Conservation (phyloP, 2,797 vertebrate species). For the Antrozous pallidus region DNA sequence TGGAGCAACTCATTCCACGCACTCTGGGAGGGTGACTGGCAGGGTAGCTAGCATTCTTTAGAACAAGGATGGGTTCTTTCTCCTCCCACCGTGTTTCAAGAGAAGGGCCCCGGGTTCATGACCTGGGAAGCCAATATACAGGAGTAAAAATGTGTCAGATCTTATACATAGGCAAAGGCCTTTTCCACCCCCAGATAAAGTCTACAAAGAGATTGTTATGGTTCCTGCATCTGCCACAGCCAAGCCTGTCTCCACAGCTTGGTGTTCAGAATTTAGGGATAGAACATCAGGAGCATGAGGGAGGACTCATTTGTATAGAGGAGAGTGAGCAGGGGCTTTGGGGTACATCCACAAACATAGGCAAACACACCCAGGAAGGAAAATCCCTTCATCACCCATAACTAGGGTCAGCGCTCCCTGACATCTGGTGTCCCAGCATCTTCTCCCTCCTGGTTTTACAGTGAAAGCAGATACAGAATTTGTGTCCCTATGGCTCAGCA, state of each 20-base stretch:
- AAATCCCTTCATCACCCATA: conserved; percentile 68
- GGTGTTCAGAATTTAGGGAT: conserved; percentile 73
- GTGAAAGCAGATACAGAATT: neutral
- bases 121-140: neutral
- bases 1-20: neutral
- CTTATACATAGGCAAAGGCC: neutral
- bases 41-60: neutral
- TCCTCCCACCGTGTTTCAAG: neutral
- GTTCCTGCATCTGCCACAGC: conserved; percentile 63
- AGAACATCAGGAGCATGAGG: conserved; percentile 76
- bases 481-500: neutral
- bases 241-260: conserved; percentile 29
- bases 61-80: neutral
- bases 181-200: neutral
- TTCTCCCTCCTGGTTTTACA: neutral
- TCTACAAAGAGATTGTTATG: neutral
- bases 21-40: neutral
- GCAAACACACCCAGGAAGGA: conserved; percentile 79
- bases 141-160: neutral
- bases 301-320: conserved; percentile 78
- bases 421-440: too few relatives aligned
- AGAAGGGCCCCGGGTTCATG: fast-evolving
- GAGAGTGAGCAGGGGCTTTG: conserved; percentile 79
- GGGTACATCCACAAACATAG: conserved; percentile 71
- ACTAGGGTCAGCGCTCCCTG: neutral